Evolutionary conservation across 2,888 invertebrate species (phyloP), one percentile per base, ranked within the genome.

Genomic region (Scaptomyza polygonia): DNA sequence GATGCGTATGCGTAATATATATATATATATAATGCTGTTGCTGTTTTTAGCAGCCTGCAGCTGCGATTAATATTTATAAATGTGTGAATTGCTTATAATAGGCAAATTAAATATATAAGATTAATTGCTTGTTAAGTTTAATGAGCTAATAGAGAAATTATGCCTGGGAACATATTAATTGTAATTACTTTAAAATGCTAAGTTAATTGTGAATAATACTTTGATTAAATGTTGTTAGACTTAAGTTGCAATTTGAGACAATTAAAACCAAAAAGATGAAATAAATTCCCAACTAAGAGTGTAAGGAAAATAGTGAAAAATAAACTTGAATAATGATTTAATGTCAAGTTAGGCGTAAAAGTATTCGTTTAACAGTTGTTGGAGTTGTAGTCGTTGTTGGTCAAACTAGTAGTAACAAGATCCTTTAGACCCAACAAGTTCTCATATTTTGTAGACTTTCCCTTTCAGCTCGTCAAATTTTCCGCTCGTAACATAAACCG

Each of bases 1-100:
- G 42, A 9, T 43, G 63, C 77, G 77, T 72, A 74, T 77, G 67
- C 39, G 73, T 68, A 44, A 48, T 12, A 21, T 42, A 42, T 21
- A 21, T 30, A 39, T 5, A 51, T 18, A 48, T 25, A 25, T 25
- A 25, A 25, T 25, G 21, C 1, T 21, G 21, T 25, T 27, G 29
- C 7, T 14, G 25, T 30, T 30, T 14, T 47, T 25, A 12, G 44
- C 36, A 36, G 39, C 25, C 63, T 39, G 47, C n/a, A 39, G 45
- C 63, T 39, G 36, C 29, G 11, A 30, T 43, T 18, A n/a, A 21
- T 21, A 25, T 25, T 8, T 36, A 16, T 16, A 1, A 18, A 7
- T 42, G 63, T 34, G 34, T 14, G 25, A 30, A 14, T 40, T 45
- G 44, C 8, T 25, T 45, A 8, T 36, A n/a, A 40, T 12, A 21